Evolutionary conservation across 2,888 invertebrate species (phyloP), one percentile per base, ranked within the genome.

Genomic region (Meiosimyza platycephala): DNA sequence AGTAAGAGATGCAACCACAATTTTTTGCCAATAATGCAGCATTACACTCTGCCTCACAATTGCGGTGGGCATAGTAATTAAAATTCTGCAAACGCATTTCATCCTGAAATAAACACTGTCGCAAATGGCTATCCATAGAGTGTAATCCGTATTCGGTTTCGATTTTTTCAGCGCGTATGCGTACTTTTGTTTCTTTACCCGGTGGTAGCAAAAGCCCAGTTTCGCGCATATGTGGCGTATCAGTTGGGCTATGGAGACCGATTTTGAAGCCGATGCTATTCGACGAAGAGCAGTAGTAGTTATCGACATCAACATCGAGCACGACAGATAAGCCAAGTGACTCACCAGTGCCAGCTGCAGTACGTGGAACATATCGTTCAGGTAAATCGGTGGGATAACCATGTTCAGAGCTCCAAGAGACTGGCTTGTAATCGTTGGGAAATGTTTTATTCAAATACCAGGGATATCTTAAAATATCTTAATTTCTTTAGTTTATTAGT

Each of bases 281-380:
- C 6, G 93, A 92, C 0, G 93, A 92, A 5, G 93, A 92, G 81
- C 94, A 94, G 83, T 91, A 93, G 83, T 94, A 94, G 81, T 94
- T 92, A 1, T 90, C 89, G 6, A 91, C 78, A 76, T 92, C 90
- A 0, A 92, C 92, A 81, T 94, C 92, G 59, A 94, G 85, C 0
- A 91, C 88, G 13, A 94, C 81, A 2, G 91, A 90, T 52, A 94
- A 86, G 0, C 94, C 94, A 64, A 93, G 89, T 79, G 90, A 90
- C 28, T 90, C 90, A 18, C 94, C 94, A 54, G 92, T 89, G 28
- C 94, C 82, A 57, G 77, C 76, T 6, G 80, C 78, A 7, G 79
- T 78, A 18, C 77, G 74, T 1, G 93, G 93, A 79, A 91, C 89
- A 2, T 90, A 90, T 62, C 90, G 89, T 3, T 85, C 74, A 2